Evolutionary conservation across 2,113 vertebrate species (phyloP).

Genomic region (Acinonyx jubatus): DNA sequence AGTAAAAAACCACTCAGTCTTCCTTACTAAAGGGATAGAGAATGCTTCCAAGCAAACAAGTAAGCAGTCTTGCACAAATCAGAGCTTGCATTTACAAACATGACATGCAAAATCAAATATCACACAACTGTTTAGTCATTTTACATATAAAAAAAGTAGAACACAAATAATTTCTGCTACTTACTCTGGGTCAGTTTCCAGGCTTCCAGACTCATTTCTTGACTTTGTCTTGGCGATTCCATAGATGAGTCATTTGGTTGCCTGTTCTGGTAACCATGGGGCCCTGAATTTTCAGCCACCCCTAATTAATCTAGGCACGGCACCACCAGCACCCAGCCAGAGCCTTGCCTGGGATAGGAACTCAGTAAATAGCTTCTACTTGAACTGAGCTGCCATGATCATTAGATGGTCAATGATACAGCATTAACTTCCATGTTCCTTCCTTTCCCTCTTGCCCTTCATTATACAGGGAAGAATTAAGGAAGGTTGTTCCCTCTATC

Average conservation of each 20-base stretch:
- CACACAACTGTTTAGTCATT: neutral
- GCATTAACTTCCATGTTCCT: neutral
- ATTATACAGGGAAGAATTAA: neutral
- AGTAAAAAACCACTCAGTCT: neutral
- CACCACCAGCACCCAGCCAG: neutral
- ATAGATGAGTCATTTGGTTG: neutral
- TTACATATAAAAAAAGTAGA: neutral
- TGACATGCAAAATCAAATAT: neutral
- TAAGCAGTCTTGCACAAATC: neutral
- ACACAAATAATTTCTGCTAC: neutral
- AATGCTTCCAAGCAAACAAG: neutral
- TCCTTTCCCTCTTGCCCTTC: neutral
- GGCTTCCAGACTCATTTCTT: neutral
- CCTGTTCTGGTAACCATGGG: neutral
- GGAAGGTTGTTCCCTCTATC: neutral
- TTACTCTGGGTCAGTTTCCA: neutral
- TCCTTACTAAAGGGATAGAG: neutral
- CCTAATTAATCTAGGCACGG: neutral
- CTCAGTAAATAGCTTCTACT: neutral
- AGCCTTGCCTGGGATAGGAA: neutral
- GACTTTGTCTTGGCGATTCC: neutral
- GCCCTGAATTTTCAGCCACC: neutral
- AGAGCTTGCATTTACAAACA: neutral
- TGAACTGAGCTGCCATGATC: neutral
- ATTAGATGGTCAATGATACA: neutral